Evolutionary conservation across 2,797 vertebrate genomes (phyloP).

Genomic region (Chloroceryle inda): DNA sequence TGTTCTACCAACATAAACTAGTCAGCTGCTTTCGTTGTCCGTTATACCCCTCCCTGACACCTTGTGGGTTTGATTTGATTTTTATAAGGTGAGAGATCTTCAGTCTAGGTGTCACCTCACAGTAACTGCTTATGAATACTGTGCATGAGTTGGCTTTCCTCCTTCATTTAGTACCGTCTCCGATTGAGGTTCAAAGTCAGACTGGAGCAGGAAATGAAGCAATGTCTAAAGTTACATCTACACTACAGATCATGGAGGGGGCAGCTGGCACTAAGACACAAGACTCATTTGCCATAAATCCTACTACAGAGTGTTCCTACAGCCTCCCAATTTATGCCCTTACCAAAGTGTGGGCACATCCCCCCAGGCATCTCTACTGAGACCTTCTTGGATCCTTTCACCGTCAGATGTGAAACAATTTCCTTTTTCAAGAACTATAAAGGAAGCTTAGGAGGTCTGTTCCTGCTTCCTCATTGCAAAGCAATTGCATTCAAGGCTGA

Average conservation of each 20-base stretch:
- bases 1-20: not conserved
- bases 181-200: not conserved
- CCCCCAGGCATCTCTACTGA: not conserved
- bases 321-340: not conserved
- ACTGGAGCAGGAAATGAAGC: not conserved
- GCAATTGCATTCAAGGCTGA: not conserved
- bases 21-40: not conserved
- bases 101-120: not conserved
- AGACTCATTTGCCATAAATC: not conserved
- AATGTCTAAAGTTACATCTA: not conserved
- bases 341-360: not conserved
- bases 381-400: not conserved
- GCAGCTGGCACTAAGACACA: not conserved
- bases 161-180: not conserved
- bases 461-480: constrained; percentile 25
- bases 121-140: not conserved
- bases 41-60: not conserved
- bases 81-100: not conserved
- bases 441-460: not conserved
- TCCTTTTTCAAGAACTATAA: not conserved
- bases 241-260: not conserved
- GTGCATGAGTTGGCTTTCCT: not conserved
- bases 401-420: not conserved
- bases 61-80: not conserved
- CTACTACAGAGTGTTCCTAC: not conserved